Conservation (phyloP, 2,888 invertebrate species). For the Tanytarsus gracilentus region DNA sequence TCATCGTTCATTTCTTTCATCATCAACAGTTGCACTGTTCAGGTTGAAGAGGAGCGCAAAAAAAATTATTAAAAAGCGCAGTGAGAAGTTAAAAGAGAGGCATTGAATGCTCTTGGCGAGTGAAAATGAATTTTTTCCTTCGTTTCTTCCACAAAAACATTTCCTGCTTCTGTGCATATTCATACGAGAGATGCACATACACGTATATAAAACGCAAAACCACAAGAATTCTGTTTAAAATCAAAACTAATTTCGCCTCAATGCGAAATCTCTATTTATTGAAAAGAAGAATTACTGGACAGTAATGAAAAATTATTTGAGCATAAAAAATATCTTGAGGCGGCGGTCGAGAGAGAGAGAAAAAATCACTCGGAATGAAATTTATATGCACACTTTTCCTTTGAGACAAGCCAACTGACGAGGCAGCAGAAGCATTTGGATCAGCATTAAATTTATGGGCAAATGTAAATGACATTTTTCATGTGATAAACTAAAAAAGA, state of each 20-base stretch:
- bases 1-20: conserved; percentile 5
- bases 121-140: background rate
- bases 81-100: too few species aligned
- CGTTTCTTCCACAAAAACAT: background rate
- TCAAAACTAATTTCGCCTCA: background rate
- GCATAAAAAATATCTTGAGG: too few species aligned
- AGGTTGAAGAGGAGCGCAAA: background rate
- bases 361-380: background rate
- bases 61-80: background rate
- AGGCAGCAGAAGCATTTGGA: too few species aligned
- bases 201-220: background rate
- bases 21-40: background rate
- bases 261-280: background rate
- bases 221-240: conserved; percentile 14
- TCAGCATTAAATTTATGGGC: background rate
- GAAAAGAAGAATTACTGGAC: background rate
- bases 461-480: background rate
- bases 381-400: background rate
- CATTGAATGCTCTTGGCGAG: too few species aligned
- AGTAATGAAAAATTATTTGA: conserved; percentile 1
- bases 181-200: background rate
- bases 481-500: background rate
- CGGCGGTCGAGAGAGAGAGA: too few species aligned
- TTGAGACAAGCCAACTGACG: too few species aligned
- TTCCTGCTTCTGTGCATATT: conserved; percentile 21